Base-by-base conservation (phyloP, 2,113 vertebrate genomes). In the Murina feae region DNA sequence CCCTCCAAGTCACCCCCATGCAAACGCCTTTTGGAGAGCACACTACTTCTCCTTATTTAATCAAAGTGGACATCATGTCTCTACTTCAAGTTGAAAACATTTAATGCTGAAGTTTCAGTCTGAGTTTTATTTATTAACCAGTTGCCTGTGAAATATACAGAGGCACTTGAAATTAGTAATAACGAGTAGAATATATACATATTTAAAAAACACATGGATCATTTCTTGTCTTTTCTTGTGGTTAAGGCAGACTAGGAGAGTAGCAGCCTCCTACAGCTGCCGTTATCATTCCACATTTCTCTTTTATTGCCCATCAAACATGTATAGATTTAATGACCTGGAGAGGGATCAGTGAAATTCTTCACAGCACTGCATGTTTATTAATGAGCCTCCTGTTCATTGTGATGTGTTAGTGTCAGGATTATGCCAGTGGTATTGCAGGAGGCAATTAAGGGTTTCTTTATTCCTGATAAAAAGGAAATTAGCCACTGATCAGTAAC, bases 281-380 rank as follows among this genome's bases (percentile, higher is more conserved):
- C 79, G 93, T 95, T 95, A 65, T 89, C 69, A 80, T 94, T 90
- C 74, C 71, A 81, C 87, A 81, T 84, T 95, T 96, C 95, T 93
- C 96, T 94, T 96, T 96, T 93, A 96, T 96, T 97, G 75, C 71
- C 94, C 89, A 96, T 97, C 96, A 96, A 93, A 94, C 95, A 91
- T 86, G 91, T 94, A 95, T 95, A 85, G 95, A 96, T 96, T 97
- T 97, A 97, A 97, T 97, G 96, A 97, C 75, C 95, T 97, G 94
- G 89, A 96, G 96, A 97, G 83, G 83, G 96, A 96, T 96, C 94
- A 86, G 91, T 96, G 96, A 93, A 96, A 96, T 97, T 97, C 89
- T 94, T 97, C 93, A 95, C 94, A 96, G 95, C 76, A 37, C 91
- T 81, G 71, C 94, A 94, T 96, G 92, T 96, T 96, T 97, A 96